Percentiles rank a stretch among this genome's conserved stretches.
Conservation (phyloP, 2,888 invertebrate species). For the Enchytraeus crypticus region DNA sequence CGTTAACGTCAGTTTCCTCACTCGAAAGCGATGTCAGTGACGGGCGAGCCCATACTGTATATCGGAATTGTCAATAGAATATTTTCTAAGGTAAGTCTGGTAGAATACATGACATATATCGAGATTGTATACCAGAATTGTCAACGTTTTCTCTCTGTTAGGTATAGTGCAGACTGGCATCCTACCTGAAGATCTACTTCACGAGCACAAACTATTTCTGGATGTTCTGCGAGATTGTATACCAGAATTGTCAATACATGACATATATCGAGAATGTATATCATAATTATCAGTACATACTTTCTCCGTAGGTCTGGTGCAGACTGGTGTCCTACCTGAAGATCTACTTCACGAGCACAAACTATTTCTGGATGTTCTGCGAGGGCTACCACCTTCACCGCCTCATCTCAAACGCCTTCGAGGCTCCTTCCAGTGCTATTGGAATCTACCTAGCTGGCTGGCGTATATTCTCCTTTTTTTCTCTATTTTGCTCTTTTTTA, state of each 20-base stretch:
- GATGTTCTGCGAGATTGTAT: conserved; percentile 48
- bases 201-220: conserved; percentile 40
- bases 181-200: conserved; percentile 37
- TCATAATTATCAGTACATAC: no score
- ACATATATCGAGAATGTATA: no score
- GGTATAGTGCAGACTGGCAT: conserved; percentile 38
- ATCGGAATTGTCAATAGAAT: no score
- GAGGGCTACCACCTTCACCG: conserved; percentile 45
- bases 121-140: no score
- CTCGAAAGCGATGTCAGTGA: no score
- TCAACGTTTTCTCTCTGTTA: no score
- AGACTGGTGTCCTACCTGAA: conserved; percentile 36
- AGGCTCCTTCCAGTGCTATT: conserved; percentile 34
- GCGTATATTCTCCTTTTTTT: conserved; percentile 37
- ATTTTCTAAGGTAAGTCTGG: no score
- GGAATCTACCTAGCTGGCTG: conserved; percentile 39
- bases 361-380: conserved; percentile 46
- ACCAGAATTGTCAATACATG: no score
- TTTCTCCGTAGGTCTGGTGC: conserved; percentile 39
- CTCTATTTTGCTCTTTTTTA: neutral
- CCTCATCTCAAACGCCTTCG: conserved; percentile 42
- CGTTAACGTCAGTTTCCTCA: no score
- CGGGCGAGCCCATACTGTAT: no score
- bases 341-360: conserved; percentile 37
- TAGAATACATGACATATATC: no score